A percentile compares a stretch with the other conserved stretches of the same genome.
Evolutionary conservation across 2,797 vertebrate species (phyloP).

Genomic region (Girardinus metallicus): DNA sequence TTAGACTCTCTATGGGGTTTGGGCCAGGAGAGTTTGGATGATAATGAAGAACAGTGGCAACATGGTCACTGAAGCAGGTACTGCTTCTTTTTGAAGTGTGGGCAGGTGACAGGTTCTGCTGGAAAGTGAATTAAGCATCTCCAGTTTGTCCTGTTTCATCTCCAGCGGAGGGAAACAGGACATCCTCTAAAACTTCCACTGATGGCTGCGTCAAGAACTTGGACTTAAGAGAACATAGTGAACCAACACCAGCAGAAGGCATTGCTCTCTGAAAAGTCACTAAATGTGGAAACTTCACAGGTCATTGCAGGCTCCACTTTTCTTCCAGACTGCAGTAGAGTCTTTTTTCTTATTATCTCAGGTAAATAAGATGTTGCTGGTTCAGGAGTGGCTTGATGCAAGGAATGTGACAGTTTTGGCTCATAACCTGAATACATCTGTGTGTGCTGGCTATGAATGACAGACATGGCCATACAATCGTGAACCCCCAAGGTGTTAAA

Average conservation of each 20-base stretch:
- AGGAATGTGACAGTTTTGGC: neutral
- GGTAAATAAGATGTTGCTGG: neutral
- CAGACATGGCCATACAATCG: neutral
- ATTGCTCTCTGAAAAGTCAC: neutral
- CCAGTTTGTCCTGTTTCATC: neutral
- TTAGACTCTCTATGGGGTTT: neutral
- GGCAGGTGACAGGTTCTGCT: neutral
- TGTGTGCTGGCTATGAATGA: neutral
- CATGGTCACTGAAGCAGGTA: neutral
- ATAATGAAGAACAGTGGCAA: neutral
- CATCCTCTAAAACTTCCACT: neutral
- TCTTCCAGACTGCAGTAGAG: neutral
- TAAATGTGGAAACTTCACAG: neutral
- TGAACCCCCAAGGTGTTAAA: neutral
- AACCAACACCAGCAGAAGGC: neutral
- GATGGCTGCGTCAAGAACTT: neutral
- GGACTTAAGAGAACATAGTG: neutral
- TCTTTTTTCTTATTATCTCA: neutral
- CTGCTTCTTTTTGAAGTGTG: neutral
- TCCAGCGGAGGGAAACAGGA: neutral
- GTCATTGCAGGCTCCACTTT: neutral
- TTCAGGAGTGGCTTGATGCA: neutral
- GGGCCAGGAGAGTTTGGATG: neutral
- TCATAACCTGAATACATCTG: neutral
- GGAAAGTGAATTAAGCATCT: neutral